These are phyloP conservation scores for Acrocyrtus sp. DNA, from an alignment of 2,888 invertebrate genomes.

Conservation along the genomic window DNA sequence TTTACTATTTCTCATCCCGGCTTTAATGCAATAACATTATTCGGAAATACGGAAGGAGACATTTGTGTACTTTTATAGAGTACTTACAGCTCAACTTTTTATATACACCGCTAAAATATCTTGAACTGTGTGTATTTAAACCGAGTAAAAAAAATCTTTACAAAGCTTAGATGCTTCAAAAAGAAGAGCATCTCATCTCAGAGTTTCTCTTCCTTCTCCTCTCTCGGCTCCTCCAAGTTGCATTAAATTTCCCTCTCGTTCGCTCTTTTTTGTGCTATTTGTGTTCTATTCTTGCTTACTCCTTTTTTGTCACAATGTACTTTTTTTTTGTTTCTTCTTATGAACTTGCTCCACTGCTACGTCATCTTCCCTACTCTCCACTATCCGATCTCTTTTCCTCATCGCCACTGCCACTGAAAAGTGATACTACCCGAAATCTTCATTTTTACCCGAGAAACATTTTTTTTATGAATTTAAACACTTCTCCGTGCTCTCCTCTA, in stretches of 20 bases:
- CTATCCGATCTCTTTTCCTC: background rate
- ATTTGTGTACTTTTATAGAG: slow-evolving; percentile 32
- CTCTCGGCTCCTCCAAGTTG: background rate
- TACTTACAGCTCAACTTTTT: background rate
- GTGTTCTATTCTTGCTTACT: background rate
- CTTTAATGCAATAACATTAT: slow-evolving; percentile 49
- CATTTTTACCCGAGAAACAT: too few relatives aligned
- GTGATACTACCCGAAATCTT: background rate
- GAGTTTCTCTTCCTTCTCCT: too few relatives aligned
- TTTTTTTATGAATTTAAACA: background rate
- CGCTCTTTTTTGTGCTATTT: slow-evolving; percentile 12
- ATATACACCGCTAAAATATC: background rate
- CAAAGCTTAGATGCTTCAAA: too few relatives aligned
- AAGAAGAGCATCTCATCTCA: too few relatives aligned
- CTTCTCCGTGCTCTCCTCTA: too few relatives aligned
- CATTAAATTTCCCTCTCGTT: slow-evolving; percentile 12
- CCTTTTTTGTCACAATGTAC: background rate
- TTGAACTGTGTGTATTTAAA: too few relatives aligned
- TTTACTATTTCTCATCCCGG: slow-evolving; percentile 22
- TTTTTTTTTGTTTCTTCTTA: background rate
- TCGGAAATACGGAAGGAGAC: slow-evolving; percentile 47
- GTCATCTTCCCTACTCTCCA: background rate
- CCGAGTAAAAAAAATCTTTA: too few relatives aligned
- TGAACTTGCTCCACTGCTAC: slow-evolving; percentile 36
- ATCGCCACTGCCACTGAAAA: background rate